Evolutionary conservation across 1,140 invertebrate genomes (phyloP).

Genomic region (Luehdorfia chinensis): DNA sequence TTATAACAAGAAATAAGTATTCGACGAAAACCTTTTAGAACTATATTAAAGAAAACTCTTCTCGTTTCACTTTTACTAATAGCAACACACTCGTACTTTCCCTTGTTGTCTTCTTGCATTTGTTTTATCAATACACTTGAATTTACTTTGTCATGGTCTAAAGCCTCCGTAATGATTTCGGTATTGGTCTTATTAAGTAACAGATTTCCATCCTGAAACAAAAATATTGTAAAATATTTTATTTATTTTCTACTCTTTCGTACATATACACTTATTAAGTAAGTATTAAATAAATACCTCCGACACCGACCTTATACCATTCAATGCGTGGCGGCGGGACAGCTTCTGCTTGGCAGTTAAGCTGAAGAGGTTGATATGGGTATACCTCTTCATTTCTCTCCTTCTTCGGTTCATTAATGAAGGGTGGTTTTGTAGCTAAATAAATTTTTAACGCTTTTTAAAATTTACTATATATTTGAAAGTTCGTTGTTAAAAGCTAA

Average conservation of each 20-base stretch:
- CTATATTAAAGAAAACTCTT: conserved; percentile 31
- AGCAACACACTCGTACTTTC: conserved; percentile 50
- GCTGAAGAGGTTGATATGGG: conserved; percentile 30
- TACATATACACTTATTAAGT: neutral
- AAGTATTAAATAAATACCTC: neutral
- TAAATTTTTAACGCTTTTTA: conserved; percentile 8
- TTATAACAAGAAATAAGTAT: neutral
- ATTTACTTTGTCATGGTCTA: conserved; percentile 37
- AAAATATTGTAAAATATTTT: neutral
- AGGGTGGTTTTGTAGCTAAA: conserved; percentile 23
- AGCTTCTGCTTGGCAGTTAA: conserved; percentile 45
- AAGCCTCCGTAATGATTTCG: conserved; percentile 24
- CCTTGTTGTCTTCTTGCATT: conserved; percentile 41
- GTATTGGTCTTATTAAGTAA: conserved; percentile 24
- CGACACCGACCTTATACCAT: conserved; percentile 52
- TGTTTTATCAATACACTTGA: conserved; percentile 39
- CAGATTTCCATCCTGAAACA: conserved; percentile 32
- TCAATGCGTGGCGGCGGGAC: conserved; percentile 46
- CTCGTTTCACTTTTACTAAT: conserved; percentile 19
- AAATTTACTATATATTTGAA: no score
- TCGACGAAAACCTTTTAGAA: conserved; percentile 36
- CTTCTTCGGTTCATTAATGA: conserved; percentile 29
- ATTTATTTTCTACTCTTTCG: no score
- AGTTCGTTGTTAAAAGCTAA: no score
- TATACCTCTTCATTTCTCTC: conserved; percentile 36